Percentiles rank a stretch among this genome's conserved stretches.
These are phyloP conservation scores for Hiodon alosoides DNA, from an alignment of 2,113 vertebrate species.

Conservation along the genomic window DNA sequence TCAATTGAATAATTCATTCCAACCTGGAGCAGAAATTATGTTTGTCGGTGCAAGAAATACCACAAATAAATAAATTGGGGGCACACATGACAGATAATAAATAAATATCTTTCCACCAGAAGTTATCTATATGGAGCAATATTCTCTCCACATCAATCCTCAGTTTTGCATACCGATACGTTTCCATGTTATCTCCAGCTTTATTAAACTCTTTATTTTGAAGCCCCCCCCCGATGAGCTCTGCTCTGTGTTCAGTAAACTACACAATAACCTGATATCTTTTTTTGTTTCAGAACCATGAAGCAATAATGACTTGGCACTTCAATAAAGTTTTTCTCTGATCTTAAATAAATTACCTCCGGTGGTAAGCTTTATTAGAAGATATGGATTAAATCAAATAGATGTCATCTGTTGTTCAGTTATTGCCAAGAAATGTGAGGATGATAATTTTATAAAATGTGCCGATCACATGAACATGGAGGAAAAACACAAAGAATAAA, in stretches of 20 bases:
- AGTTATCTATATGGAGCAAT: not conserved
- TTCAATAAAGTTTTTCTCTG: conserved; percentile 8
- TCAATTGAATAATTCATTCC: no score
- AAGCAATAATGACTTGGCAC: conserved; percentile 3
- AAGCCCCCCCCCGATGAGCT: not conserved
- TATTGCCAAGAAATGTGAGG: not conserved
- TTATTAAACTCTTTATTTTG: conserved; percentile 20
- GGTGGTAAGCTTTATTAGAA: not conserved
- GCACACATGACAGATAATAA: conserved; percentile 10
- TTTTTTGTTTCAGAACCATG: not conserved
- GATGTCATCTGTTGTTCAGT: not conserved
- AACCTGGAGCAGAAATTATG: not conserved
- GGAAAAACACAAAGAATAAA: no score
- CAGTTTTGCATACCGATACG: not conserved
- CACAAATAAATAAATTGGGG: not conserved
- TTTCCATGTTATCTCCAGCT: not conserved
- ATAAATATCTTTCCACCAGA: conserved; percentile 5
- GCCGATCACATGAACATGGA: no score
- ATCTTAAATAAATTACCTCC: not conserved
- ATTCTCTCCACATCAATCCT: not conserved
- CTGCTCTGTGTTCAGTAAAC: not conserved
- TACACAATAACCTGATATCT: conserved; percentile 1
- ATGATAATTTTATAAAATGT: conserved; percentile 2
- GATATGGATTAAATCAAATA: not conserved
- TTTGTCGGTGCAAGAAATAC: not conserved